phyloP scores from a whole-genome alignment of 2,797 vertebrate genomes.

The Arrhamphus sclerolepis region DNA sequence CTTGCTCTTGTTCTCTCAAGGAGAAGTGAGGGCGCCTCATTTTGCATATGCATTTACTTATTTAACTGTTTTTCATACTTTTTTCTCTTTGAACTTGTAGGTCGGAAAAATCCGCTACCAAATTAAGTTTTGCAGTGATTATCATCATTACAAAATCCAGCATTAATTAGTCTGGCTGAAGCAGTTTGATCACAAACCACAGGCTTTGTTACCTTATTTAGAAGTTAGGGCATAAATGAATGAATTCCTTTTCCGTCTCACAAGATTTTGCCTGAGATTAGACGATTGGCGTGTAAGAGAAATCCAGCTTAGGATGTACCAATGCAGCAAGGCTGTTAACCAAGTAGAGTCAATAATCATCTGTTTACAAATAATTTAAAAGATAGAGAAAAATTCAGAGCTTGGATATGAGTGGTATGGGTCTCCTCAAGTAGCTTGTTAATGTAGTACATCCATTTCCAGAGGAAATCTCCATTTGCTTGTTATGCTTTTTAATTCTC shows the following conservation, averaged over 20 bases:
- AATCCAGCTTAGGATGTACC: no score
- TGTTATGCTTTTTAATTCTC: slow-evolving; percentile 56
- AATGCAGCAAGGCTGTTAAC: no score
- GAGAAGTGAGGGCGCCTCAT: slow-evolving; percentile 49
- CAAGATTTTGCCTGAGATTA: no score
- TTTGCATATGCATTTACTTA: slow-evolving; percentile 52
- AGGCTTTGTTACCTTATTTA: no score
- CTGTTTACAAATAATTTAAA: no score
- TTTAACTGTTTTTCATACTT: slow-evolving; percentile 47
- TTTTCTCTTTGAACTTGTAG: slow-evolving; percentile 44
- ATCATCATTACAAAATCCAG: slow-evolving; percentile 25
- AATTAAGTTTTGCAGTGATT: slow-evolving; percentile 50
- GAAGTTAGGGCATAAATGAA: no score
- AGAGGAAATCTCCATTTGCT: slow-evolving; percentile 47
- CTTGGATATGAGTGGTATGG: slow-evolving; percentile 18
- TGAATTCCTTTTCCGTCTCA: no score
- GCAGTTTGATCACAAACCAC: no score
- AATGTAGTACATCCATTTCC: slow-evolving; percentile 40
- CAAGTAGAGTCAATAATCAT: no score
- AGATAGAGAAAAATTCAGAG: no score
- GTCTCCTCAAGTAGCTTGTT: slow-evolving; percentile 23
- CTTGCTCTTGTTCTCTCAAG: slow-evolving; percentile 51
- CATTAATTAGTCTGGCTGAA: slow-evolving; percentile 40
- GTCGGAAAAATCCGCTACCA: slow-evolving; percentile 47
- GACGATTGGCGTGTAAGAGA: no score